These are phyloP conservation scores for Cordilura impudica DNA, from an alignment of 2,888 invertebrate species.

Conservation along the genomic window DNA sequence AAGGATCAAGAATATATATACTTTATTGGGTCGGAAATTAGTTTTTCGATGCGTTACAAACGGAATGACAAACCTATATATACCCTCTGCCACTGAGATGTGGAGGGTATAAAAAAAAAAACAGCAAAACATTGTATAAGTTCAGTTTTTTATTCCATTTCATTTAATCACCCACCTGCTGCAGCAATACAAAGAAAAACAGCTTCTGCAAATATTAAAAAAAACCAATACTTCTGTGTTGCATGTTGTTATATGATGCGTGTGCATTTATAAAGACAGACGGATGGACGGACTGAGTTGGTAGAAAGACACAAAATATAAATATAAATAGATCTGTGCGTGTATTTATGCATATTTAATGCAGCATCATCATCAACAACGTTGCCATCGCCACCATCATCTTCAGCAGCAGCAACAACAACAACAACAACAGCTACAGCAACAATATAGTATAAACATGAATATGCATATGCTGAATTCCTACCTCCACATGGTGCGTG, in stretches of 20 bases:
- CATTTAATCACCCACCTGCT: conserved; percentile 68
- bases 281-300: not conserved
- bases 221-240: conserved; percentile 50
- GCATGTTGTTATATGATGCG: conserved; percentile 59
- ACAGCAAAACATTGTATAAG: conserved; percentile 17
- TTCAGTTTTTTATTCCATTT: conserved; percentile 38
- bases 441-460: conserved; percentile 34
- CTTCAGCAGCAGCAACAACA: not conserved
- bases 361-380: conserved; percentile 48
- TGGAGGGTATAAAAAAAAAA: too few relatives aligned
- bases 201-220: conserved; percentile 58
- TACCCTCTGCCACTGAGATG: too few relatives aligned
- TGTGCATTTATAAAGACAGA: conserved; percentile 31
- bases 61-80: too few relatives aligned
- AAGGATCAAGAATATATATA: too few relatives aligned
- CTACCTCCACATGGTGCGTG: conserved; percentile 59
- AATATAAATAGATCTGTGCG: conserved; percentile 44
- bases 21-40: too few relatives aligned
- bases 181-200: conserved; percentile 55
- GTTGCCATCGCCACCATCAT: conserved; percentile 9
- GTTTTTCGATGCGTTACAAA: too few relatives aligned
- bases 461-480: conserved; percentile 61
- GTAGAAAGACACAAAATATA: conserved; percentile 5
- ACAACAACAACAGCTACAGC: conserved; percentile 11
- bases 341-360: conserved; percentile 62